These are phyloP conservation scores for Otolemur garnettii DNA, from an alignment of 2,113 vertebrate species.

Conservation along the genomic window DNA sequence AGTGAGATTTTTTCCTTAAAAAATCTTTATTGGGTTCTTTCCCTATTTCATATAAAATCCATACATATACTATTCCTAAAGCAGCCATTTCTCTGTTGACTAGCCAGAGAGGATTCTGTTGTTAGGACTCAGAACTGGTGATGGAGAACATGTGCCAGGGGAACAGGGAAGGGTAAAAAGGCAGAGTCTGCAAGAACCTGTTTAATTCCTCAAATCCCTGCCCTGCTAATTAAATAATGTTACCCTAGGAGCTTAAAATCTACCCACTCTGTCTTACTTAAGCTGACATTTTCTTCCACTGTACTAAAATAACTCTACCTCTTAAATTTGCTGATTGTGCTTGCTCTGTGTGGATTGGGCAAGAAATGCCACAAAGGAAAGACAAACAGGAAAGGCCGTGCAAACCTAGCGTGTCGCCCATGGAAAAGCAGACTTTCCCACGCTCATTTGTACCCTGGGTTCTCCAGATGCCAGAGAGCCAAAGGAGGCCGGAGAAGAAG, in stretches of 20 bases:
- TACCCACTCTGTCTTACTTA: slow-evolving; percentile 56
- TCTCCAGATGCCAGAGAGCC: neutral
- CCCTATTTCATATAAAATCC: neutral
- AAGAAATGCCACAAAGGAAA: slow-evolving; percentile 6
- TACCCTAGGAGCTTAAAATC: slow-evolving; percentile 62
- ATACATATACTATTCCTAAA: neutral
- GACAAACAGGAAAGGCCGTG: neutral
- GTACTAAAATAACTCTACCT: slow-evolving; percentile 63
- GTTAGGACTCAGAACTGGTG: neutral
- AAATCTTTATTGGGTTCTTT: neutral
- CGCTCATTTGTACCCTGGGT: neutral
- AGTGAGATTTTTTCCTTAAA: neutral
- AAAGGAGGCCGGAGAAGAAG: neutral
- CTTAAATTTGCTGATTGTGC: slow-evolving; percentile 52
- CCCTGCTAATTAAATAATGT: slow-evolving; percentile 68
- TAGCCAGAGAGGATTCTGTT: neutral
- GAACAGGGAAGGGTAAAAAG: neutral
- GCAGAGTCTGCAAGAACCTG: neutral
- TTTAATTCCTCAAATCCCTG: slow-evolving; percentile 61
- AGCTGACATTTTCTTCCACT: slow-evolving; percentile 53
- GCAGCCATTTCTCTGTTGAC: slow-evolving; percentile 35
- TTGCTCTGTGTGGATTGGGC: slow-evolving; percentile 15
- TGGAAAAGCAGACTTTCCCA: neutral
- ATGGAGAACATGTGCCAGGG: neutral
- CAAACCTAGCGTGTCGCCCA: slow-evolving; percentile 14